phyloP scores from a whole-genome alignment of 1,140 invertebrate species.

The Aphaenogaster floridana region DNA sequence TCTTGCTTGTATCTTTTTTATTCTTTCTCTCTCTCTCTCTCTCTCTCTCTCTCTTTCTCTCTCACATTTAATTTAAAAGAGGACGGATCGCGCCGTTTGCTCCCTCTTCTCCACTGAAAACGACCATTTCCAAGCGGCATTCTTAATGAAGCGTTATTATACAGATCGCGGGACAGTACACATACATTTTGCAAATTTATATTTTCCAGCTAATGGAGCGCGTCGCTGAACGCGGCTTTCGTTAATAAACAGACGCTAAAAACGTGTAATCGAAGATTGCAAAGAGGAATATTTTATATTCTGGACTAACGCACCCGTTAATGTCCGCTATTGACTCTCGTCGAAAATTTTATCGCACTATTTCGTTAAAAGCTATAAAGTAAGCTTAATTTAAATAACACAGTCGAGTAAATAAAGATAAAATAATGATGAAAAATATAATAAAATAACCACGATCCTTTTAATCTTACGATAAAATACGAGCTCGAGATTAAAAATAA shows the following conservation, averaged over 20 bases:
- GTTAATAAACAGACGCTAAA: conserved; percentile 34
- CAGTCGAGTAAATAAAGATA: background rate
- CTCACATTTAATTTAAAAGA: conserved; percentile 56
- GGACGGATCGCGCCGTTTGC: conserved; percentile 41
- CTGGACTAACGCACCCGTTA: too few relatives aligned
- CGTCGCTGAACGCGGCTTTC: background rate
- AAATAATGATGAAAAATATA: background rate
- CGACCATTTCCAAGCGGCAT: conserved; percentile 70
- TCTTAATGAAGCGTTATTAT: conserved; percentile 75
- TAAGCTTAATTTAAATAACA: conserved; percentile 20
- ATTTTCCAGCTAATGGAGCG: conserved; percentile 54
- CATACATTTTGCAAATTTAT: conserved; percentile 49
- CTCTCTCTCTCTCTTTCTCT: conserved; percentile 18
- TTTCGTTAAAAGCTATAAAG: background rate
- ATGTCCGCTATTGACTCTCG: background rate
- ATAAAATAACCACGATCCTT: conserved; percentile 13
- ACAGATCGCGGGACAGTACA: conserved; percentile 51
- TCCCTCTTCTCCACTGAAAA: conserved; percentile 56
- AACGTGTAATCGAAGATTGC: conserved; percentile 37
- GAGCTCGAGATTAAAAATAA: conserved; percentile 32
- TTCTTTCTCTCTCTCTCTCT: conserved; percentile 8
- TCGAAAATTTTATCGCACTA: background rate
- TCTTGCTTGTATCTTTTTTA: conserved; percentile 71
- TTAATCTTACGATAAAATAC: background rate
- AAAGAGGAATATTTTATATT: conserved; percentile 9